Conservation (phyloP, 1,140 invertebrate genomes). For the Drosophila triauraria region DNA sequence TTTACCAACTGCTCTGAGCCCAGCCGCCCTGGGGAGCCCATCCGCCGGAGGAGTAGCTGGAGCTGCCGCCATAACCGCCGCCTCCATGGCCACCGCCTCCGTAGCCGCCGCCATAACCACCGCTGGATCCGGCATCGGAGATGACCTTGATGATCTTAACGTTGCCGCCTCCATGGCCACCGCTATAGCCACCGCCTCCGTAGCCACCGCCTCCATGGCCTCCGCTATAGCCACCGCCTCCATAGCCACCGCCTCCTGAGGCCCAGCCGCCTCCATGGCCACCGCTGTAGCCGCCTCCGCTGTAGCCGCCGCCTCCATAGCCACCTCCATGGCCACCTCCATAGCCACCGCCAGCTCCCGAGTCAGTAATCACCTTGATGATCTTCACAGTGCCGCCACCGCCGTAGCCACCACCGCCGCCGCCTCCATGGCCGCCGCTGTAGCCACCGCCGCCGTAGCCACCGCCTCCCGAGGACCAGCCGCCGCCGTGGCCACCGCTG, state of each 20-base stretch:
- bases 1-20: slow-evolving; percentile 64
- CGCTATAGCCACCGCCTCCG: slow-evolving; percentile 20
- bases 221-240: slow-evolving; percentile 31
- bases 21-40: slow-evolving; percentile 68
- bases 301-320: slow-evolving; percentile 39
- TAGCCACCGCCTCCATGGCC: slow-evolving; percentile 26
- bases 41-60: slow-evolving; percentile 46
- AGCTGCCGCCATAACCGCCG: slow-evolving; percentile 22
- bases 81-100: slow-evolving; percentile 37
- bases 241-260: slow-evolving; percentile 21
- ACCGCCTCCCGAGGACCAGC: slow-evolving; percentile 36
- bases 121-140: slow-evolving; percentile 51
- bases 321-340: slow-evolving; percentile 41
- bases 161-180: slow-evolving; percentile 15
- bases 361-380: slow-evolving; percentile 57
- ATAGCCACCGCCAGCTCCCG: slow-evolving; percentile 39
- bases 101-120: slow-evolving; percentile 30
- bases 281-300: slow-evolving; percentile 39
- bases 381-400: slow-evolving; percentile 46
- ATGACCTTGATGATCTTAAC: slow-evolving; percentile 66
- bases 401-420: slow-evolving; percentile 29
- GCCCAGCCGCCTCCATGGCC: slow-evolving; percentile 34
- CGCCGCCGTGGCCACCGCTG: slow-evolving; percentile 31
- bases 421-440: slow-evolving; percentile 38
- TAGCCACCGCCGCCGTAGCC: slow-evolving; percentile 24